A percentile compares a stretch with the other conserved stretches of the same genome.
Conservation (phyloP, 2,797 vertebrate species). For the Rhynchotus rufescens region DNA sequence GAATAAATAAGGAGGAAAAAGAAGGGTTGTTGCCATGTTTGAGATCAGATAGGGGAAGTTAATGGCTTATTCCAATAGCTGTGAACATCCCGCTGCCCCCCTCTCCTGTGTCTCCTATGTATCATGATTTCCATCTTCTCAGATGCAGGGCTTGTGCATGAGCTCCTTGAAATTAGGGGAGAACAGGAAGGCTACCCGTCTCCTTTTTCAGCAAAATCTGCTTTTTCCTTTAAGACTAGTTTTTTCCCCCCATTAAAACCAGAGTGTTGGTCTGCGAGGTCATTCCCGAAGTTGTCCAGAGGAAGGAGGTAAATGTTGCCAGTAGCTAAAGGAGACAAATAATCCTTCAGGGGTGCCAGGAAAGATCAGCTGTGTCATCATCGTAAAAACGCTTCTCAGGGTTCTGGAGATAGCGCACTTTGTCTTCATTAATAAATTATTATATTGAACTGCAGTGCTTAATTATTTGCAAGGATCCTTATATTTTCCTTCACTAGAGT, state of each 20-base stretch:
- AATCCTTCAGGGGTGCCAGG: background rate
- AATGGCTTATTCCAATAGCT: too few relatives aligned
- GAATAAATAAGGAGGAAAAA: too few relatives aligned
- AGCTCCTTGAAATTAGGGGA: too few relatives aligned
- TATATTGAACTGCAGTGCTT: background rate
- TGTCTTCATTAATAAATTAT: conserved; percentile 27
- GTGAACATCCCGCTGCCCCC: too few relatives aligned
- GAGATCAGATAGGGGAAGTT: too few relatives aligned
- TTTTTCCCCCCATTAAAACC: background rate
- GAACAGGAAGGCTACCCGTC: background rate
- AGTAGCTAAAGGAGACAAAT: background rate
- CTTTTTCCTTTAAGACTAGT: background rate
- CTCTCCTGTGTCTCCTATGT: background rate
- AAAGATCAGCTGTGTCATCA: conserved; percentile 24
- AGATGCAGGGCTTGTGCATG: background rate
- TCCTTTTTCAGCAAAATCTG: background rate
- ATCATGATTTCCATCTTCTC: background rate
- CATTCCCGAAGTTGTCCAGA: background rate
- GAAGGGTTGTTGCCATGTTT: background rate
- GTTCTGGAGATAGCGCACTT: background rate
- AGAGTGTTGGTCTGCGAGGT: background rate
- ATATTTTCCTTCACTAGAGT: background rate
- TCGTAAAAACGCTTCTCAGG: background rate
- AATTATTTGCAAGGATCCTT: conserved; percentile 8
- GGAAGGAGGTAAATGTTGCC: background rate